A percentile compares a stretch with the other conserved stretches of the same genome.
These are phyloP conservation scores for Vollenhovia emeryi DNA, from an alignment of 1,140 invertebrate species.

Conservation along the genomic window DNA sequence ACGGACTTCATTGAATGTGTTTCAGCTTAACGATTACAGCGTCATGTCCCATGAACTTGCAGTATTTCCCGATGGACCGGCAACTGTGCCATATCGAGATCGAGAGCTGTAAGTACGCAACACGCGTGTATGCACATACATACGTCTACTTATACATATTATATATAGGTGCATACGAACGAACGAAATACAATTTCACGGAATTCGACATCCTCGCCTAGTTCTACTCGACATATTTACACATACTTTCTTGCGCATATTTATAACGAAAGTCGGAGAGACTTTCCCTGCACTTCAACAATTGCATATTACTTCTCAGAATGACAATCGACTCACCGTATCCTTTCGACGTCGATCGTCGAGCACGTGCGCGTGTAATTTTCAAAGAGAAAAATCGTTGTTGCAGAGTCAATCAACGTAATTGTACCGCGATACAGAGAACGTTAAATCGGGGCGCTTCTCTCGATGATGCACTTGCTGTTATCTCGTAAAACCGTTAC, in stretches of 20 bases:
- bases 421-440: background rate
- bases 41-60: conserved; percentile 98
- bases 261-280: conserved; percentile 48
- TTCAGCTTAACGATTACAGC: conserved; percentile 98
- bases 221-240: conserved; percentile 38
- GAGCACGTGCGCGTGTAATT: background rate
- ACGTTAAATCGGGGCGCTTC: background rate
- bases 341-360: conserved; percentile 21
- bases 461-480: background rate
- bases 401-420: background rate
- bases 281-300: conserved; percentile 49
- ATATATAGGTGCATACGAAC: conserved; percentile 42
- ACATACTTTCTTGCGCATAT: conserved; percentile 29
- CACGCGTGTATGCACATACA: conserved; percentile 52
- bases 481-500: background rate
- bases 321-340: conserved; percentile 59
- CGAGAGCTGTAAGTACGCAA: conserved; percentile 97
- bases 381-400: conserved; percentile 13
- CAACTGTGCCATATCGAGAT: conserved; percentile 99
- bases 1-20: conserved; percentile 73
- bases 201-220: conserved; percentile 64
- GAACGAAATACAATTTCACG: conserved; percentile 59
- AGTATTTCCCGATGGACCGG: conserved; percentile 99
- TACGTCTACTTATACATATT: conserved; percentile 3
- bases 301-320: conserved; percentile 52